Conservation (phyloP, 1,140 invertebrate genomes). For the Chironomus striatipennis region DNA sequence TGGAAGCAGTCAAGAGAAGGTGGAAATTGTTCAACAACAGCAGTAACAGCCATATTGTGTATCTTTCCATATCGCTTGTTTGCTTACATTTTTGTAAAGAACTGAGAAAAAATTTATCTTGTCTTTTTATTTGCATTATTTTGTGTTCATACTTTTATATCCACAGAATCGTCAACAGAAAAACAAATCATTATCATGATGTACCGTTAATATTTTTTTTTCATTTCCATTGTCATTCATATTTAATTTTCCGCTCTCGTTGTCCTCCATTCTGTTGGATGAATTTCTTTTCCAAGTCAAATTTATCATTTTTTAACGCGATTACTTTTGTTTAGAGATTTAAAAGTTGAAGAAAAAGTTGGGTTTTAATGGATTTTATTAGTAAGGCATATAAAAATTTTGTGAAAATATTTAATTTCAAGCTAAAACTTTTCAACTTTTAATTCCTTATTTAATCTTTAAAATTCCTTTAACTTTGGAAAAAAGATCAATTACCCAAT, state of each 20-base stretch:
- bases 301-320: no score
- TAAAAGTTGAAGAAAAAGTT: background rate
- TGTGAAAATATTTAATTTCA: background rate
- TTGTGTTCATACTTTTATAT: background rate
- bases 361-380: no score
- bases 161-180: background rate
- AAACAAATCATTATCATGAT: slow-evolving; percentile 2
- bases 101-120: no score
- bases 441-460: no score
- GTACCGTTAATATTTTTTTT: slow-evolving; percentile 3
- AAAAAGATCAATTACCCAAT: no score
- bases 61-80: background rate
- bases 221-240: slow-evolving; percentile 19
- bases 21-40: no score
- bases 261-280: background rate
- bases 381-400: no score
- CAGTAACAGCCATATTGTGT: background rate
- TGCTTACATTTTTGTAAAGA: no score
- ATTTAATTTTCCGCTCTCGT: slow-evolving; percentile 19
- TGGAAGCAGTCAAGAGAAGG: no score
- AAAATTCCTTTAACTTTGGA: no score
- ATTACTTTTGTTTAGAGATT: background rate
- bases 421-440: no score
- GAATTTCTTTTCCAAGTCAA: no score
- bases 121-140: background rate